Evolutionary conservation across 2,888 invertebrate genomes (phyloP).

Genomic region (Crioceris asparagi): DNA sequence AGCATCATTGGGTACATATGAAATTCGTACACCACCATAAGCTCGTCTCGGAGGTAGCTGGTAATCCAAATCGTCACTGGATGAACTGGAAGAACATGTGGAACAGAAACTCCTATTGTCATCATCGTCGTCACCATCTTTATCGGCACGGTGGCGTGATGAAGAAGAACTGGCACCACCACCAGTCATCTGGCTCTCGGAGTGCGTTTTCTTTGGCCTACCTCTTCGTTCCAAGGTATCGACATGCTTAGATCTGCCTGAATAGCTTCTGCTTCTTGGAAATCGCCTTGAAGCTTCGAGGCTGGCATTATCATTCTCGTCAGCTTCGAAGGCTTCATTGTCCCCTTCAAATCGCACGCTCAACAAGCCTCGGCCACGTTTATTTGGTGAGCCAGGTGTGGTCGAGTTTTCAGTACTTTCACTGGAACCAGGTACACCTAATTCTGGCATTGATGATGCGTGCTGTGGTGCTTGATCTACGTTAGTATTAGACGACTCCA

Average conservation of each 20-base stretch:
- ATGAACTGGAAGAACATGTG: conserved; percentile 77
- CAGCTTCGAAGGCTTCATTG: conserved; percentile 38
- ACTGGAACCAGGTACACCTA: conserved; percentile 36
- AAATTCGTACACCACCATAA: conserved; percentile 80
- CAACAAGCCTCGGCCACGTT: conserved; percentile 34
- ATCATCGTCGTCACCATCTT: conserved; percentile 46
- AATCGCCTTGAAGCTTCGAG: conserved; percentile 32
- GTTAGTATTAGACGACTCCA: conserved; percentile 22
- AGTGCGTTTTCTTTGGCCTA: conserved; percentile 30
- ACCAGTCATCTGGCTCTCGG: conserved; percentile 31
- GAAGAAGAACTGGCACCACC: not conserved
- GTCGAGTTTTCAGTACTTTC: conserved; percentile 24
- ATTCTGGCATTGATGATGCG: conserved; percentile 54
- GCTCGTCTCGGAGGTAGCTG: conserved; percentile 73
- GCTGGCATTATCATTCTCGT: conserved; percentile 31
- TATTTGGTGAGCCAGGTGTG: conserved; percentile 36
- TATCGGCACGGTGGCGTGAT: too few species aligned
- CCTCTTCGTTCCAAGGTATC: conserved; percentile 31
- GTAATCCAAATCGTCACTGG: conserved; percentile 80
- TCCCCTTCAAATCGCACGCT: conserved; percentile 41
- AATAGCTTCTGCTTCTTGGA: conserved; percentile 45
- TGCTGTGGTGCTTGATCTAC: conserved; percentile 33
- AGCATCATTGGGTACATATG: conserved; percentile 88
- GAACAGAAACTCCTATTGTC: conserved; percentile 77
- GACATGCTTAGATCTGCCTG: conserved; percentile 32